Evolutionary conservation across 2,113 vertebrate genomes (phyloP).

Genomic region (Empidonax traillii): DNA sequence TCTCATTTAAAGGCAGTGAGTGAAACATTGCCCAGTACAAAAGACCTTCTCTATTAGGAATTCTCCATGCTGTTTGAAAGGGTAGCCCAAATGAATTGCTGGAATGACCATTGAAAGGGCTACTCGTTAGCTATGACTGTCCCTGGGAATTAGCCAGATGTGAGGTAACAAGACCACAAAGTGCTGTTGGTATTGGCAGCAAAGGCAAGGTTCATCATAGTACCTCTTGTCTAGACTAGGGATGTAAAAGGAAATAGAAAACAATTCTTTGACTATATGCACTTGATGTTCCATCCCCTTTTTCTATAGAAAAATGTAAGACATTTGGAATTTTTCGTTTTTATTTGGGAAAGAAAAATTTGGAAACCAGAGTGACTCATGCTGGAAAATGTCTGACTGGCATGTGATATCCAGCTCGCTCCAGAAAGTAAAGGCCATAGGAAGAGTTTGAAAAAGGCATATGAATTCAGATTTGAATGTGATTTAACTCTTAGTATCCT

Average conservation of each 20-base stretch:
- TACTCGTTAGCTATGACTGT: slow-evolving; percentile 56
- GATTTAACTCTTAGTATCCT: not conserved
- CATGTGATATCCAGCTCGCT: slow-evolving; percentile 27
- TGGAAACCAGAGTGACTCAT: slow-evolving; percentile 57
- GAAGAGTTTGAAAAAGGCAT: slow-evolving; percentile 3
- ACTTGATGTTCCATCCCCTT: slow-evolving; percentile 14
- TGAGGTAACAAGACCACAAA: slow-evolving; percentile 56
- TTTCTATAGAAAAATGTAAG: slow-evolving; percentile 60
- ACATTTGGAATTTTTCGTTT: slow-evolving; percentile 55
- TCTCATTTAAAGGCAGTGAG: not conserved
- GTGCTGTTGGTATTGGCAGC: slow-evolving; percentile 64
- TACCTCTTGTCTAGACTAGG: slow-evolving; percentile 66
- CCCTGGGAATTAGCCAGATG: slow-evolving; percentile 57
- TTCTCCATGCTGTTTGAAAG: slow-evolving; percentile 28
- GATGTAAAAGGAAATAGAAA: slow-evolving; percentile 66
- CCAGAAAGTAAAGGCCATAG: slow-evolving; percentile 2
- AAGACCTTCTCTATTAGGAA: slow-evolving; percentile 49
- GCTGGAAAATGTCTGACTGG: slow-evolving; percentile 60
- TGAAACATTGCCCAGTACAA: not conserved
- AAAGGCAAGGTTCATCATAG: slow-evolving; percentile 53
- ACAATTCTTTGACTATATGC: slow-evolving; percentile 50
- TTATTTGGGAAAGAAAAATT: slow-evolving; percentile 59
- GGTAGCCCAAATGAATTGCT: slow-evolving; percentile 41
- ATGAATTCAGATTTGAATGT: not conserved
- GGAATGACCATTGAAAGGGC: slow-evolving; percentile 51